Conservation (phyloP, 2,113 vertebrate species). For the Merops nubicus region DNA sequence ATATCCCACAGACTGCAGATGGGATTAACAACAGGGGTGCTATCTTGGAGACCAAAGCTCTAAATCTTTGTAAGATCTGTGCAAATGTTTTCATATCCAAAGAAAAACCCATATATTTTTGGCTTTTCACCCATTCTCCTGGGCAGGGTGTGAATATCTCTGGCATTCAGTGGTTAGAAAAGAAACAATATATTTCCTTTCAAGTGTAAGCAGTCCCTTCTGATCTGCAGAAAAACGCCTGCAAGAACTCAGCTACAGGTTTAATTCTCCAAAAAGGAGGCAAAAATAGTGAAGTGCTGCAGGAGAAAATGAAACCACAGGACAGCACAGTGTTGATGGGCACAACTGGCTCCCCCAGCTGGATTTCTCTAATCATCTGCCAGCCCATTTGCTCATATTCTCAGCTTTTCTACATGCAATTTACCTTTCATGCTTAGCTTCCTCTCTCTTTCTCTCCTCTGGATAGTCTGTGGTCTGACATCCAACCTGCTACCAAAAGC, state of each 20-base stretch:
- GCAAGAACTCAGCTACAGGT: neutral
- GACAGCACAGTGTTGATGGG: neutral
- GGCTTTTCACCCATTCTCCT: neutral
- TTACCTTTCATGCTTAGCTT: neutral
- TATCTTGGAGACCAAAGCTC: constrained; percentile 20
- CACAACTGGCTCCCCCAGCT: neutral
- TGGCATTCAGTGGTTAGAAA: neutral
- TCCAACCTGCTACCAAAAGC: neutral
- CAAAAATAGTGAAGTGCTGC: neutral
- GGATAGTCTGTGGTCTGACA: neutral
- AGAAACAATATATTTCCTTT: neutral
- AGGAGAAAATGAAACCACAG: neutral
- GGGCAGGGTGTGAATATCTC: neutral
- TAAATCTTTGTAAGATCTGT: neutral
- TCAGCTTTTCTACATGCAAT: neutral
- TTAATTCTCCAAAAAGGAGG: neutral
- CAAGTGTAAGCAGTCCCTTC: neutral
- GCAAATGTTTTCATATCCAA: constrained; percentile 31
- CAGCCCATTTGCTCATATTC: neutral
- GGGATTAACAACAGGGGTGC: constrained; percentile 35
- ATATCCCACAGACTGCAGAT: constrained; percentile 36
- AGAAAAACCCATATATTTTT: neutral
- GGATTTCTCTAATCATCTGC: neutral
- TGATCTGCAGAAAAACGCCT: neutral
- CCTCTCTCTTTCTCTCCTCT: neutral